A percentile compares a stretch with the other conserved stretches of the same genome.
Conservation (phyloP, 2,888 invertebrate species). For the Scaptomyza tumidula region DNA sequence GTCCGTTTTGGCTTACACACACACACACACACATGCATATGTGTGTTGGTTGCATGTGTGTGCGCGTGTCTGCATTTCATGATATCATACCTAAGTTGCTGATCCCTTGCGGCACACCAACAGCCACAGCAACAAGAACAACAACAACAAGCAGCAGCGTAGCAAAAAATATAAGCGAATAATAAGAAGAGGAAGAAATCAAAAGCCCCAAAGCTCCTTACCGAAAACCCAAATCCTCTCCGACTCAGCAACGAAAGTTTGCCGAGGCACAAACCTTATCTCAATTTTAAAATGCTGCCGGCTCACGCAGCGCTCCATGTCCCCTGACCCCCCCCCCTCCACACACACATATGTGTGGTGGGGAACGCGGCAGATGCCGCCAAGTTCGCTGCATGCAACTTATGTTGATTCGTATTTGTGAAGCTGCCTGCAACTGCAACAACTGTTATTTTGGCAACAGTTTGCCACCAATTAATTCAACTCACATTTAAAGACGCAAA, state of each 20-base stretch:
- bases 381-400: slow-evolving; percentile 37
- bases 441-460: slow-evolving; percentile 34
- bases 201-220: slow-evolving; percentile 27
- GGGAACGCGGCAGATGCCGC: slow-evolving; percentile 8
- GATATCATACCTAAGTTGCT: slow-evolving; percentile 78
- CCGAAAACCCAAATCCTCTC: slow-evolving; percentile 44
- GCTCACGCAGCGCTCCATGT: slow-evolving; percentile 10
- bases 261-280: slow-evolving; percentile 84
- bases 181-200: slow-evolving; percentile 34
- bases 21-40: slow-evolving; percentile 34
- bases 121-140: slow-evolving; percentile 54
- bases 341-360: not conserved
- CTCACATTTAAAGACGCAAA: slow-evolving; percentile 27
- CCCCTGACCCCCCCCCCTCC: not conserved
- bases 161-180: slow-evolving; percentile 21
- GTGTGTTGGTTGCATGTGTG: slow-evolving; percentile 32
- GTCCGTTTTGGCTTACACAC: slow-evolving; percentile 71
- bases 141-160: slow-evolving; percentile 26
- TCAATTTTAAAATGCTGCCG: slow-evolving; percentile 80
- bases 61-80: slow-evolving; percentile 74
- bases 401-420: slow-evolving; percentile 21
- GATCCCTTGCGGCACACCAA: slow-evolving; percentile 60
- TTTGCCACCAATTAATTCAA: slow-evolving; percentile 40
- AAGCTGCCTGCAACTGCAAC: slow-evolving; percentile 35
- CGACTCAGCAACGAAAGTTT: slow-evolving; percentile 78